Base-by-base conservation (phyloP, 1,140 invertebrate species). In the Pinna nobilis region DNA sequence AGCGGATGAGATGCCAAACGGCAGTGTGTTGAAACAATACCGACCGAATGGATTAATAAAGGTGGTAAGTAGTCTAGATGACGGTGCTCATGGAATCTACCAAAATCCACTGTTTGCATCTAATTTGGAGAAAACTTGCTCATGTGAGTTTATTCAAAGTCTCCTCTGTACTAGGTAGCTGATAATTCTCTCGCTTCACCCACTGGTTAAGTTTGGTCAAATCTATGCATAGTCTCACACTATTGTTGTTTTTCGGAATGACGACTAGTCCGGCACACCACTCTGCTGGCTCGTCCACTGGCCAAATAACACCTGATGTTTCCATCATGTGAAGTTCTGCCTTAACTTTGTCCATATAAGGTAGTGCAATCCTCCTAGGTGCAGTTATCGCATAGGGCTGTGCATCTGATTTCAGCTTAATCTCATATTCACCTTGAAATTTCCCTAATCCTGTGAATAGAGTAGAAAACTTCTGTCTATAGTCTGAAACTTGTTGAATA, bases 21-120 rank as follows among this genome's bases (percentile, higher is more conserved):
- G 47, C n/a, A 76, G 15, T 35, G 70, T 25, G 30, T 79, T 74
- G 23, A 65, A 70, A 3, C 57, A 51, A 67, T 55, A 76, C 18
- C 73, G 18, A 15, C 79, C 80, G 44, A 73, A 73, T n/a, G 76
- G 70, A 15, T 76, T 79, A 28, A 80, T 82, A 67, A 80, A 80
- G 0, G 76, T 76, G 18, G 78, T 80, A 1, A 78, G 47, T 25
- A 71, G 37, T 33, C 47, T 30, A 28, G 64, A 47, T 39, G 74
- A 25, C 49, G 49, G 13, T 6, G 72, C 70, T 0, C 73, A 37
- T 15, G 39, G 64, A 4, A 79, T 41, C 30, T 80, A 69, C 59
- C 44, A 78, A 68, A 78, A 75, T 25, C 74, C 67, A 18, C 41
- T 49, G 41, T 39, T 50, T 2, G 59, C 53, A 50, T 79, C 74